Percentiles rank a stretch among this genome's conserved stretches.
Conservation (phyloP, 1,140 invertebrate species). For the Drosophila arawakana region DNA sequence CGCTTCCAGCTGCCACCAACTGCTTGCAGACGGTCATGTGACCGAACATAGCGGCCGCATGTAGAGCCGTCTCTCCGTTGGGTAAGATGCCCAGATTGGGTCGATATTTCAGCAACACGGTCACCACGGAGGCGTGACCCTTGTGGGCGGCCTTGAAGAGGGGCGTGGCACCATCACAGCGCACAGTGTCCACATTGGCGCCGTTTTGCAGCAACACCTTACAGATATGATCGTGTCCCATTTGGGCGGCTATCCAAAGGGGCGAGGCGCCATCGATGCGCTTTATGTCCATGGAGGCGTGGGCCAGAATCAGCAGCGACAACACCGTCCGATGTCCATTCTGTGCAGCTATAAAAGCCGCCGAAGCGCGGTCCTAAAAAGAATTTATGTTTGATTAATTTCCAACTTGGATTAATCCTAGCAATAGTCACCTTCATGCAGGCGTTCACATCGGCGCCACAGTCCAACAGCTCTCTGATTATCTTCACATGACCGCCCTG, state of each 20-base stretch:
- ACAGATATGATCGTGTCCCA: conserved; percentile 94
- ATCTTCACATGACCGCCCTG: conserved; percentile 96
- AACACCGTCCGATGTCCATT: conserved; percentile 94
- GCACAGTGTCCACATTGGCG: conserved; percentile 91
- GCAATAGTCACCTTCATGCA: conserved; percentile 91
- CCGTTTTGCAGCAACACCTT: conserved; percentile 90
- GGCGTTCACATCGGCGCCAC: conserved; percentile 92
- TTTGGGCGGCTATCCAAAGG: conserved; percentile 97
- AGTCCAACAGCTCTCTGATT: conserved; percentile 91
- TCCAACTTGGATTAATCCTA: not conserved
- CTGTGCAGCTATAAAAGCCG: conserved; percentile 95
- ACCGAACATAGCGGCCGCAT: conserved; percentile 95
- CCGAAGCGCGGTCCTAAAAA: conserved; percentile 92
- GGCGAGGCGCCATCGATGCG: conserved; percentile 94
- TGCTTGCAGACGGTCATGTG: conserved; percentile 92
- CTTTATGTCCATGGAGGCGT: conserved; percentile 89
- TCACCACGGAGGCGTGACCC: conserved; percentile 94
- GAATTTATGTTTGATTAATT: not conserved
- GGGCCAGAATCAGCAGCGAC: conserved; percentile 88
- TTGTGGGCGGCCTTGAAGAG: conserved; percentile 97
- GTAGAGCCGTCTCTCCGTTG: conserved; percentile 95
- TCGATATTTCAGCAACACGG: conserved; percentile 92
- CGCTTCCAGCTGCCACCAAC: conserved; percentile 90
- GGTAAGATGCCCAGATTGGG: conserved; percentile 92
- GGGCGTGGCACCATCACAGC: conserved; percentile 95